phyloP scores from a whole-genome alignment of 1,140 invertebrate genomes.

The Zaprionus nigranus region DNA sequence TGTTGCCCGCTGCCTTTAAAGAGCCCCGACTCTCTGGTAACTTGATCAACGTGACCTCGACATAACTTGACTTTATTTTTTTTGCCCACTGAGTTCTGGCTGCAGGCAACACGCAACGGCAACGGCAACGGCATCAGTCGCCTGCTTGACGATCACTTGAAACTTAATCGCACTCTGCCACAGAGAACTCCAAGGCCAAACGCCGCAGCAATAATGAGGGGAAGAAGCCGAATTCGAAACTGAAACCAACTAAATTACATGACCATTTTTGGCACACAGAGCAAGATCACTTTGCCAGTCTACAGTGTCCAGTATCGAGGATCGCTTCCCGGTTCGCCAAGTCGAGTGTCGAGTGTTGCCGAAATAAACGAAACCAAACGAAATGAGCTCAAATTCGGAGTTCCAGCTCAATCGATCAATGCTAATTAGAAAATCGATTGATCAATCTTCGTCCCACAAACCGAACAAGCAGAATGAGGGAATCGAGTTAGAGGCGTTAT shows the following conservation, averaged over 20 bases:
- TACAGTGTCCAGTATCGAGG: not conserved
- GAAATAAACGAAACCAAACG: constrained; percentile 18
- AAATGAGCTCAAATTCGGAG: constrained; percentile 1
- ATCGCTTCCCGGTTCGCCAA: constrained; percentile 4
- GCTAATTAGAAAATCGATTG: constrained; percentile 72
- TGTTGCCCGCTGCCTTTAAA: constrained; percentile 18
- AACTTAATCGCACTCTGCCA: constrained; percentile 54
- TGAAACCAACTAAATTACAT: constrained; percentile 34
- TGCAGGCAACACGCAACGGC: constrained; percentile 23
- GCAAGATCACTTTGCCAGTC: not conserved
- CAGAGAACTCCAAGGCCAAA: constrained; percentile 31
- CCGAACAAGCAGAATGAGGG: constrained; percentile 1
- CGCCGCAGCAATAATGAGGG: constrained; percentile 16
- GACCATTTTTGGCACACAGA: constrained; percentile 11
- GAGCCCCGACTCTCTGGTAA: constrained; percentile 37
- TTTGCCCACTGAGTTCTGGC: constrained; percentile 7
- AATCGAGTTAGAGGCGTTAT: not conserved
- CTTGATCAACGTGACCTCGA: constrained; percentile 55
- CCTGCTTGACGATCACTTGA: constrained; percentile 49
- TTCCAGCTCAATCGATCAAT: constrained; percentile 65
- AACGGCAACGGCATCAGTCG: constrained; percentile 20
- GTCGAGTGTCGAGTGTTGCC: not conserved
- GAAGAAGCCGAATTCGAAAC: constrained; percentile 11
- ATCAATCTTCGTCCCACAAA: constrained; percentile 52
- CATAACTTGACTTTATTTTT: constrained; percentile 53